Conservation (phyloP, 1,140 invertebrate genomes). For the Hermetia illucens region DNA sequence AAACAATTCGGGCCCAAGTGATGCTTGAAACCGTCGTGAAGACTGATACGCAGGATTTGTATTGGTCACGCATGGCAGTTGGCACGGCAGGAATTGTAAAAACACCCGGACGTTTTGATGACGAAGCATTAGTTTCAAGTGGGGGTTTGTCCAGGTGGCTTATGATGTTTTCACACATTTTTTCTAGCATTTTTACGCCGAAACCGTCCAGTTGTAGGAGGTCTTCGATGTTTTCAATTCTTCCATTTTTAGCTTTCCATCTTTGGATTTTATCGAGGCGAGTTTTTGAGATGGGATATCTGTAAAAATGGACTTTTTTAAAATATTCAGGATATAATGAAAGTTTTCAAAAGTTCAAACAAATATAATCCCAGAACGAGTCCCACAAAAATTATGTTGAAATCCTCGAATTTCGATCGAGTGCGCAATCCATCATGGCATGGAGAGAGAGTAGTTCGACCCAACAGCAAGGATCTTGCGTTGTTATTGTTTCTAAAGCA, state of each 20-base stretch:
- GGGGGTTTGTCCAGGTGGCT: conserved; percentile 1
- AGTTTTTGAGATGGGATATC: conserved; percentile 22
- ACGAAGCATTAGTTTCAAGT: not conserved
- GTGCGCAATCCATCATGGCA: too few species aligned
- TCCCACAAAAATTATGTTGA: too few species aligned
- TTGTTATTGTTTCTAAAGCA: too few species aligned
- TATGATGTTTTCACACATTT: conserved; percentile 20
- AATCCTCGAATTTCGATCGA: too few species aligned
- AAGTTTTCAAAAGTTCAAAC: too few species aligned
- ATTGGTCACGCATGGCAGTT: conserved; percentile 9
- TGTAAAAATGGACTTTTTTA: too few species aligned
- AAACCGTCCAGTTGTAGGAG: conserved; percentile 23
- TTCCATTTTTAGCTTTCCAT: conserved; percentile 18
- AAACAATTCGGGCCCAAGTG: conserved; percentile 20
- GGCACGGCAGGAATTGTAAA: conserved; percentile 18
- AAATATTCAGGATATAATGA: too few species aligned
- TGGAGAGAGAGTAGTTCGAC: too few species aligned
- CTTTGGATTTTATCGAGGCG: conserved; percentile 14
- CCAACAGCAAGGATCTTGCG: too few species aligned
- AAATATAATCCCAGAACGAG: too few species aligned
- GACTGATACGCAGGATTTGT: conserved; percentile 16
- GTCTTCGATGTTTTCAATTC: conserved; percentile 12
- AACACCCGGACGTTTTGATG: conserved; percentile 7
- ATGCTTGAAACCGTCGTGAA: conserved; percentile 22
- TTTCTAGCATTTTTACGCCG: conserved; percentile 16